These are phyloP conservation scores for Whitmania pigra DNA, from an alignment of 1,140 invertebrate genomes.

Conservation along the genomic window DNA sequence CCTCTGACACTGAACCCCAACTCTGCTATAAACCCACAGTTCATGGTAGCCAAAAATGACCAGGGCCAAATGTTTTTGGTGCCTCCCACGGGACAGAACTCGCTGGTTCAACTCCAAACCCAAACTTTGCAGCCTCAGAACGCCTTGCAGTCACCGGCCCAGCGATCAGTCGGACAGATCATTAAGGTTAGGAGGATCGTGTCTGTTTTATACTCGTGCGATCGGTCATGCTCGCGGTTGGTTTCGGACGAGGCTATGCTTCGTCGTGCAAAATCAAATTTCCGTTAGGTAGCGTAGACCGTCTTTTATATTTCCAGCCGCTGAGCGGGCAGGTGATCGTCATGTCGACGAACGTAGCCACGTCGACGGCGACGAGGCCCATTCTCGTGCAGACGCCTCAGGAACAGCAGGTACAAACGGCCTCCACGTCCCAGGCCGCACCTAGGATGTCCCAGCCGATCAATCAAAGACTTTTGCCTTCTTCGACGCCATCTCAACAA, in stretches of 20 bases:
- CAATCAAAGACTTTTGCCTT: background rate
- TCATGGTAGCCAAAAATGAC: constrained; percentile 4
- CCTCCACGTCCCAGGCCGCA: background rate
- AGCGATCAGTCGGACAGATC: background rate
- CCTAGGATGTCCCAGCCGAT: background rate
- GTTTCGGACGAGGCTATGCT: background rate
- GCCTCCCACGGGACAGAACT: background rate
- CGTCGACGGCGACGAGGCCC: background rate
- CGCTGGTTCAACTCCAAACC: too few species aligned
- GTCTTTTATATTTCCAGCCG: too few species aligned
- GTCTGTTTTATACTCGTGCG: background rate
- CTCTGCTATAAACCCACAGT: background rate
- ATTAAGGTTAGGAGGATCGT: background rate
- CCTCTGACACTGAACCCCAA: too few species aligned
- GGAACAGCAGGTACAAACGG: background rate
- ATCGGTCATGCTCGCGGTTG: background rate
- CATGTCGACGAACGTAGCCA: background rate
- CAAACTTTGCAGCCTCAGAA: constrained; percentile 2
- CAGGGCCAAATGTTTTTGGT: constrained; percentile 7
- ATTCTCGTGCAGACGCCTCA: background rate
- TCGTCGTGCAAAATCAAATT: too few species aligned
- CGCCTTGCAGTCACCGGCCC: background rate
- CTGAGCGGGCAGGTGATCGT: background rate
- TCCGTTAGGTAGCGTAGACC: too few species aligned
- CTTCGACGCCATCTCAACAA: background rate